Conservation (phyloP, 2,797 vertebrate species). For the Pyrocephalus nanus region DNA sequence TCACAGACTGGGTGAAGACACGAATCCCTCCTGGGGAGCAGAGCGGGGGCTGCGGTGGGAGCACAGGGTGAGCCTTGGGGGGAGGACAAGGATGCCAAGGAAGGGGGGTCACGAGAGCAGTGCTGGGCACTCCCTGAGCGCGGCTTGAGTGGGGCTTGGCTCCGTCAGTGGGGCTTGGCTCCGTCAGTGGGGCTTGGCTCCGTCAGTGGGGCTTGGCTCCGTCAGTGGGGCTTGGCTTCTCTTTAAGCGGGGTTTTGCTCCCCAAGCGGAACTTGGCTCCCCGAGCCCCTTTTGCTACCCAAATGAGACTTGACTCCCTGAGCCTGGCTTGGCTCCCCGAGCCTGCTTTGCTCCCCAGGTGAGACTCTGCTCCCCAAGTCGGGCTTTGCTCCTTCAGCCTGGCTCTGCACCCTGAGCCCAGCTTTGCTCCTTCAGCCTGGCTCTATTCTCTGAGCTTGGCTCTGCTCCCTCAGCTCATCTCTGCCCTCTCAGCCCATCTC, state of each 20-base stretch:
- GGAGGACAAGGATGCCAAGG: accelerated
- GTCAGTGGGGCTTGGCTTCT: background rate
- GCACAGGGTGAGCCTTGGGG: background rate
- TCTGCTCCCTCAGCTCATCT: too few species aligned
- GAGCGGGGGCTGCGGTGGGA: accelerated
- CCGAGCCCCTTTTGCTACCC: accelerated
- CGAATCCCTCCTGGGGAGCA: background rate
- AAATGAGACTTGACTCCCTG: too few species aligned
- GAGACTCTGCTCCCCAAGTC: background rate
- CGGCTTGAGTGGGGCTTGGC: background rate
- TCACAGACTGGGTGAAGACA: background rate
- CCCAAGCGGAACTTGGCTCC: background rate
- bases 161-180: background rate
- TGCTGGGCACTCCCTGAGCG: background rate
- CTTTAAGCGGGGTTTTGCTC: background rate
- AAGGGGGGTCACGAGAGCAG: accelerated
- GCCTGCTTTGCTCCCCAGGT: too few species aligned
- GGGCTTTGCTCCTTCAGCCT: background rate
- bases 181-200: background rate
- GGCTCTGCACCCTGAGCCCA: too few species aligned
- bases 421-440: too few species aligned
- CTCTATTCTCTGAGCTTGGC: too few species aligned
- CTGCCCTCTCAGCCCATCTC: too few species aligned
- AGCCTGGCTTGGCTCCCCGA: background rate
- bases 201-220: background rate